phyloP scores from a whole-genome alignment of 2,888 invertebrate genomes.

The Axea sp. region DNA sequence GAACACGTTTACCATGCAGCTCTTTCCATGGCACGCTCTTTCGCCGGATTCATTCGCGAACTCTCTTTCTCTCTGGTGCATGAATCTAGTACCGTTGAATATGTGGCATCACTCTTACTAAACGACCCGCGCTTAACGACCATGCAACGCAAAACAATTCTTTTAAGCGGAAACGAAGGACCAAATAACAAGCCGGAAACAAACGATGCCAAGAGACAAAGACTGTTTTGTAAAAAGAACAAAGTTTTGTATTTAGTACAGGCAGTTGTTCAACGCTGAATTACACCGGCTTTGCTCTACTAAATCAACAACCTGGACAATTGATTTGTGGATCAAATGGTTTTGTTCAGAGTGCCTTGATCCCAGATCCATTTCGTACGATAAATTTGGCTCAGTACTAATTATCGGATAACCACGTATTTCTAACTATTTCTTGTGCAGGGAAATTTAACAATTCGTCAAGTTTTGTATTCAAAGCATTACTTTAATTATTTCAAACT shows the following conservation, averaged over 20 bases:
- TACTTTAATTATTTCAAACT: no score
- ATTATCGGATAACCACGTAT: no score
- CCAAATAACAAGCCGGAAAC: slow-evolving; percentile 1
- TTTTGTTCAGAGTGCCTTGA: slow-evolving; percentile 3
- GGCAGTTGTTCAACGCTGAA: background rate
- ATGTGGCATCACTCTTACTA: slow-evolving; percentile 57
- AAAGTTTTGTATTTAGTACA: background rate
- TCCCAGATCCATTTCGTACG: slow-evolving; percentile 3
- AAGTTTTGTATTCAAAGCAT: no score
- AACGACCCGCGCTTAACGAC: slow-evolving; percentile 34
- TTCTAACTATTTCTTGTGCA: no score
- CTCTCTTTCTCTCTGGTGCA: slow-evolving; percentile 44
- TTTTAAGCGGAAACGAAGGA: slow-evolving; percentile 22
- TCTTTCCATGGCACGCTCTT: slow-evolving; percentile 63
- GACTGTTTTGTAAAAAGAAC: background rate
- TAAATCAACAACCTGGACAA: slow-evolving; percentile 19
- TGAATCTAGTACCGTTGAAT: slow-evolving; percentile 56
- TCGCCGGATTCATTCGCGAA: slow-evolving; percentile 57
- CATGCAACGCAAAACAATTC: slow-evolving; percentile 5
- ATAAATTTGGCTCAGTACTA: no score
- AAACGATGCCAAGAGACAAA: slow-evolving; percentile 7
- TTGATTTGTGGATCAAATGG: slow-evolving; percentile 28
- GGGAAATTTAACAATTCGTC: no score
- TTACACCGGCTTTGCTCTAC: slow-evolving; percentile 33
- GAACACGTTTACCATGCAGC: slow-evolving; percentile 71